These are phyloP conservation scores for Neotoxoptera formosana DNA, from an alignment of 1,140 invertebrate species.

Conservation along the genomic window DNA sequence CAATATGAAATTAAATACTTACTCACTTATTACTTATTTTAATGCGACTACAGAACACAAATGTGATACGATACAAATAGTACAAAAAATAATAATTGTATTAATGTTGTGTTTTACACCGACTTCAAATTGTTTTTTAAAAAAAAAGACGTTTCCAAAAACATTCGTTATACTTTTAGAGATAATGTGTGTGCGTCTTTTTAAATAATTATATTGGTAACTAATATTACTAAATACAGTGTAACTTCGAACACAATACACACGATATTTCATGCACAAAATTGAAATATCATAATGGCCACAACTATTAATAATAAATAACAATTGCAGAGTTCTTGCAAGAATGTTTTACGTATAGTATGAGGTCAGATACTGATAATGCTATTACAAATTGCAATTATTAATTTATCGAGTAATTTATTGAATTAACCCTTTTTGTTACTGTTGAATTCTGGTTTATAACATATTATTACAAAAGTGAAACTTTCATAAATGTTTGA, in stretches of 20 bases:
- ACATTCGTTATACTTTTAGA: background rate
- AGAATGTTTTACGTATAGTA: background rate
- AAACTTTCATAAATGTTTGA: background rate
- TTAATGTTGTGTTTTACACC: background rate
- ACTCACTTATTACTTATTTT: no score
- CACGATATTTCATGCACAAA: background rate
- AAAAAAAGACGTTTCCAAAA: background rate
- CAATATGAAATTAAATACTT: background rate
- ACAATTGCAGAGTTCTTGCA: background rate
- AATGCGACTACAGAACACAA: background rate
- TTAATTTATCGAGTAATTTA: constrained; percentile 14
- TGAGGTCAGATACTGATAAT: background rate
- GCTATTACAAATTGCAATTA: background rate
- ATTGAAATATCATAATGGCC: background rate
- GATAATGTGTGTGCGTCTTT: background rate
- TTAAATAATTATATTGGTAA: background rate
- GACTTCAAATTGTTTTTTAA: background rate
- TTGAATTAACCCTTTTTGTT: background rate
- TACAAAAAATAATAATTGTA: background rate
- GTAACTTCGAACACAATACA: background rate
- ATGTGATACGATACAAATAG: background rate
- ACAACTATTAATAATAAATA: background rate
- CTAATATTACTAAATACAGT: background rate
- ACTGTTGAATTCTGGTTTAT: background rate
- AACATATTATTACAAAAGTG: background rate